These are phyloP conservation scores for Tokudaia tokunoshimensis DNA, from an alignment of 2,797 vertebrate species.

Conservation along the genomic window DNA sequence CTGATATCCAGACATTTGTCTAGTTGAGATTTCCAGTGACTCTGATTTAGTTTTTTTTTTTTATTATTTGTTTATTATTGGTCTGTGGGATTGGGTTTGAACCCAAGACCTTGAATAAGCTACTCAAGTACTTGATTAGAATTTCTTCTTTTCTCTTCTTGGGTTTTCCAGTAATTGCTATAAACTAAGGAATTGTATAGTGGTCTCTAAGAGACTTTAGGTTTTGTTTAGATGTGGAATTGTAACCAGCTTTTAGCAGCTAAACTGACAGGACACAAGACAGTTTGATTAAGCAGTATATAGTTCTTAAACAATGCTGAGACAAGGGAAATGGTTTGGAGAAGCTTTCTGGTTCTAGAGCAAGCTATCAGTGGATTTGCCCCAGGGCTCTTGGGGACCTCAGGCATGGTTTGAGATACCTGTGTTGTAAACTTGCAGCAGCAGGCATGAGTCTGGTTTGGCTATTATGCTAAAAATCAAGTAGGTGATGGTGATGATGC, in stretches of 20 bases:
- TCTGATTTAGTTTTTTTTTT: neutral
- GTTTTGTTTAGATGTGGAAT: conserved; percentile 54
- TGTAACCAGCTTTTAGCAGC: neutral
- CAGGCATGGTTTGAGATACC: neutral
- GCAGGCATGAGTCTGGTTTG: neutral
- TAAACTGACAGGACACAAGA: neutral
- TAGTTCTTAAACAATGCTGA: neutral
- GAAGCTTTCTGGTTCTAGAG: neutral
- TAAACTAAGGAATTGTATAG: neutral
- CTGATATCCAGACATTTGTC: neutral
- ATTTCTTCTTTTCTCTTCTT: neutral
- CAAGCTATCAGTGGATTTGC: neutral
- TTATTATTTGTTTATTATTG: neutral
- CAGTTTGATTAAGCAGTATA: neutral
- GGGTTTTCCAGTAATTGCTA: neutral
- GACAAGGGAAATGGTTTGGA: neutral
- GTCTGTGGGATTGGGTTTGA: neutral
- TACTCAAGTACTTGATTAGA: neutral
- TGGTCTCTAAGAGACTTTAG: neutral
- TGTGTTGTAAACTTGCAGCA: neutral
- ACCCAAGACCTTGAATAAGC: neutral
- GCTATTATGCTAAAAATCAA: neutral
- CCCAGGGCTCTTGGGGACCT: neutral
- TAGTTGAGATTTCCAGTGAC: neutral
- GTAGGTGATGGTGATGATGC: neutral